Evolutionary conservation across 2,888 invertebrate genomes (phyloP).

Genomic region (Rhopalosiphum nymphaeae): DNA sequence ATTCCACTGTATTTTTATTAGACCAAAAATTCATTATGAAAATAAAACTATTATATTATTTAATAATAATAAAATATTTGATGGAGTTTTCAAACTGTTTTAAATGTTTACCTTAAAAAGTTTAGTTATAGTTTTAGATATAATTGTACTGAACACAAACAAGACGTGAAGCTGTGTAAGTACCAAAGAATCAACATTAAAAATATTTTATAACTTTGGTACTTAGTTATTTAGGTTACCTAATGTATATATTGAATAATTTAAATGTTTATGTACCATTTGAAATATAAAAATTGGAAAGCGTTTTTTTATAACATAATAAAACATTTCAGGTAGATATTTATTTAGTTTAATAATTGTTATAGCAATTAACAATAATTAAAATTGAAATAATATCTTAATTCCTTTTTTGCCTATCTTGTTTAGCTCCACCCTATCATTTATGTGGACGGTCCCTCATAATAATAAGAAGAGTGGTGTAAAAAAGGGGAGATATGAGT

Average conservation of each 20-base stretch:
- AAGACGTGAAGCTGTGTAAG: too few species aligned
- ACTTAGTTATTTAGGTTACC: background rate
- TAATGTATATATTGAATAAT: background rate
- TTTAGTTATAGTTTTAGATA: too few species aligned
- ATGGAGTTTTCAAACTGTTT: too few species aligned
- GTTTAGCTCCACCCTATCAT: too few species aligned
- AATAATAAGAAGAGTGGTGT: background rate
- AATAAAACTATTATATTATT: too few species aligned
- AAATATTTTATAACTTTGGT: background rate
- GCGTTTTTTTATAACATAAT: background rate
- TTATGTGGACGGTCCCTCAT: background rate
- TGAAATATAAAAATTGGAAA: too few species aligned
- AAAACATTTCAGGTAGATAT: background rate
- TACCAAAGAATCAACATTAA: background rate
- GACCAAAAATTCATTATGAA: too few species aligned
- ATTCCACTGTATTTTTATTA: too few species aligned
- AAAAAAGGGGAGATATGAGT: background rate
- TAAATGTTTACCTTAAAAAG: too few species aligned
- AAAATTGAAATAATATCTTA: background rate
- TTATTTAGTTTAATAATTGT: background rate
- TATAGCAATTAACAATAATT: background rate
- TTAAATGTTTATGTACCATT: background rate
- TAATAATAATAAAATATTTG: too few species aligned
- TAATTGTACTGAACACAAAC: too few species aligned
- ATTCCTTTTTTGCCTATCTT: background rate